phyloP scores from a whole-genome alignment of 2,888 invertebrate species.

The Xanthia togata region DNA sequence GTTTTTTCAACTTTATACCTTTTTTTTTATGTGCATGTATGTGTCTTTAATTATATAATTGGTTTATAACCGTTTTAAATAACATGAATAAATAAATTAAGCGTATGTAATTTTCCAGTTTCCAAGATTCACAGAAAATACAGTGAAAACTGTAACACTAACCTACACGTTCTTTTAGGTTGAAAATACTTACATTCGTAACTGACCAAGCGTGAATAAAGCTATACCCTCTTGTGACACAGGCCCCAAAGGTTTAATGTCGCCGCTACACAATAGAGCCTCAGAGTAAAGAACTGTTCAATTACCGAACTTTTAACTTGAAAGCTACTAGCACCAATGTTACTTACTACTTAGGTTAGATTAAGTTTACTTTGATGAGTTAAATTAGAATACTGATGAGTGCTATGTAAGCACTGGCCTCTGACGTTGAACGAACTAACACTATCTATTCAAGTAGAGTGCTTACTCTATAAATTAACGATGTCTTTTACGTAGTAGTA shows the following conservation, averaged over 20 bases:
- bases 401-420: background rate
- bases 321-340: conserved; percentile 7
- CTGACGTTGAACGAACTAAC: background rate
- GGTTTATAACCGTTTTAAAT: background rate
- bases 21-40: no score
- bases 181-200: background rate
- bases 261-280: background rate
- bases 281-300: conserved; percentile 7
- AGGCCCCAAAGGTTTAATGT: background rate
- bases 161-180: background rate
- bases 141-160: background rate
- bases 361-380: conserved; percentile 35
- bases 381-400: conserved; percentile 10
- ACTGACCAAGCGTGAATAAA: background rate
- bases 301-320: conserved; percentile 26
- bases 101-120: background rate
- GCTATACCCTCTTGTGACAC: background rate
- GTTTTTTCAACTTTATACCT: background rate
- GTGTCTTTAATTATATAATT: background rate
- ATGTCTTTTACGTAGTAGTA: conserved; percentile 9
- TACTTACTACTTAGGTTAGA: conserved; percentile 22
- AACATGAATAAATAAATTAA: background rate
- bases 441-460: conserved; percentile 7
- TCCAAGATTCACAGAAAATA: background rate
- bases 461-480: conserved; percentile 17